Base-by-base conservation (phyloP, 1,140 invertebrate species). In the Pseudobourletiella spinata region DNA sequence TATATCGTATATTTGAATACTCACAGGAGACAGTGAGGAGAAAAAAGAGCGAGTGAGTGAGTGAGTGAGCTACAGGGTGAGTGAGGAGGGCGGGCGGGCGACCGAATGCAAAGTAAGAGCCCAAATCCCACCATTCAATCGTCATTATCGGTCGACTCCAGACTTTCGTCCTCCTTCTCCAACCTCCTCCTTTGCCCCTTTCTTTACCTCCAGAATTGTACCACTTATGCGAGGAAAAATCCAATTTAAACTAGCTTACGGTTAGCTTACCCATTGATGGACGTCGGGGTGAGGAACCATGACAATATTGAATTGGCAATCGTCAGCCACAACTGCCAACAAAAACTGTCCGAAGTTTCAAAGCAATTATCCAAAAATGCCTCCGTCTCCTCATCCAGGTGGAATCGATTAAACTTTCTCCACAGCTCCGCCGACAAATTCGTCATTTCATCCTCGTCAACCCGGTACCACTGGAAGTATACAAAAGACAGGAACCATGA, bases 231-330 rank as follows among this genome's bases (percentile, higher is more conserved):
- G 32, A 39, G n/a, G 32, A 39, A 18, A 43, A 43, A 25, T 58
- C 20, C 32, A 42, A 43, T 22, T 25, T 44, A 42, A 58, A 43
- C 32, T 8, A 20, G 11, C 52, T 11, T 32, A 55, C 8, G 29
- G 52, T 8, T 35, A 55, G 82, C 81, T 81, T 75, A 88, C 85
- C 88, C 88, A 78, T 91, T 91, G 54, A 90, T 85, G 43, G 86
- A 87, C 2, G 89, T 92, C 70, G 83, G 82, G 1, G 86, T 84
- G 83, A 89, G 84, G 75, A 91, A 90, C 71, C 81, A 80, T 52
- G 80, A 79, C 6, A 91, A 78, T 29, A 91, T 71, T 11, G 82
- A 77, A 70, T 83, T 84, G 2, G 82, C 82, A 8, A 91, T 48
- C 42, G 83, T 78, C 73, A 90, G 83, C 80, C 83, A 88, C 42